These are phyloP conservation scores for Perccottus glenii DNA, from an alignment of 2,113 vertebrate species.

Conservation along the genomic window DNA sequence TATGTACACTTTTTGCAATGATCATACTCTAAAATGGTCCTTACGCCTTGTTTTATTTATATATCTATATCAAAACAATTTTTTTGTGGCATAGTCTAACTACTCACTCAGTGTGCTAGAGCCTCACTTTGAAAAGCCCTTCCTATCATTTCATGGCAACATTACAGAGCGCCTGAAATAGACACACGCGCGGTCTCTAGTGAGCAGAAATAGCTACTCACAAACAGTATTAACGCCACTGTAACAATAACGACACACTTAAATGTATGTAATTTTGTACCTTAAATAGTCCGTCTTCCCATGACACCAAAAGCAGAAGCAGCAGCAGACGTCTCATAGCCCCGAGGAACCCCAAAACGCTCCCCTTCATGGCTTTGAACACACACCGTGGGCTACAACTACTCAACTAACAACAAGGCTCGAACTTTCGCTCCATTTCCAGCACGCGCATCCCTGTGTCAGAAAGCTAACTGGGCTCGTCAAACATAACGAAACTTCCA, in stretches of 20 bases:
- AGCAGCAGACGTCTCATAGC: conserved; percentile 46
- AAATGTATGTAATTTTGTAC: conserved; percentile 40
- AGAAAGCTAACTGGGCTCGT: not conserved
- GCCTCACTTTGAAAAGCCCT: conserved; percentile 26
- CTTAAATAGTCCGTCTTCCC: conserved; percentile 52
- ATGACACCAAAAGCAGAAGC: conserved; percentile 56
- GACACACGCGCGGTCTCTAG: conserved; percentile 34
- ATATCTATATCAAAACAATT: no score
- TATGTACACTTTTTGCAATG: no score
- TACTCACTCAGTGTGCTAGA: not conserved
- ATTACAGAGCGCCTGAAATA: conserved; percentile 65
- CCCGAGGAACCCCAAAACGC: conserved; percentile 42
- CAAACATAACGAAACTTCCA: not conserved
- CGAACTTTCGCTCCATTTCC: conserved; percentile 47
- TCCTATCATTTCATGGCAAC: conserved; percentile 46
- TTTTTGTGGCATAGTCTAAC: no score
- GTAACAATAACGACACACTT: not conserved
- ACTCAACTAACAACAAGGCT: conserved; percentile 51
- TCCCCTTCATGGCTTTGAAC: conserved; percentile 28
- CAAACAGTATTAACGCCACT: not conserved
- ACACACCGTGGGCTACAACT: conserved; percentile 19
- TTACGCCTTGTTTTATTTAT: no score
- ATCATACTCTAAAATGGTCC: no score
- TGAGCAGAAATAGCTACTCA: conserved; percentile 31
- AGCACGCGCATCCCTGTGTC: conserved; percentile 31